phyloP scores from a whole-genome alignment of 1,140 invertebrate genomes.

The Temnothorax nylanderi region DNA sequence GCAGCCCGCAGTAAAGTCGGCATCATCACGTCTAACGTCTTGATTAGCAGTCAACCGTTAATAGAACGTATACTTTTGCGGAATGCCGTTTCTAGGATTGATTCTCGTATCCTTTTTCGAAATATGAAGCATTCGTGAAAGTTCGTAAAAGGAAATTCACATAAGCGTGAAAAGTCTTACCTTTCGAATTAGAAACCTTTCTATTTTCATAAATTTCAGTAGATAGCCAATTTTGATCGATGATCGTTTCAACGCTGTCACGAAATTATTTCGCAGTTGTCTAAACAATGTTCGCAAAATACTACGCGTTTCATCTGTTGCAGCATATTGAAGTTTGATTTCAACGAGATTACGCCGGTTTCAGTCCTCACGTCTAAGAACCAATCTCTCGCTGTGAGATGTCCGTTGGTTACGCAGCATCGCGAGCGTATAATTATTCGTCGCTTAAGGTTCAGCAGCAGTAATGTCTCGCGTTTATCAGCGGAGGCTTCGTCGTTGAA shows the following conservation, averaged over 20 bases:
- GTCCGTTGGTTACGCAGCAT: constrained; percentile 14
- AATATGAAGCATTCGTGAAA: background rate
- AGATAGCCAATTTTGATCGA: background rate
- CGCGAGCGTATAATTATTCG: constrained; percentile 50
- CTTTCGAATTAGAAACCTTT: background rate
- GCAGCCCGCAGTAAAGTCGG: background rate
- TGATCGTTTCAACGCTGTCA: background rate
- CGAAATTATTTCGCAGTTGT: background rate
- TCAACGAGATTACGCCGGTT: constrained; percentile 6
- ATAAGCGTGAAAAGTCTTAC: background rate
- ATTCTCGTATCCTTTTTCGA: background rate
- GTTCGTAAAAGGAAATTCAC: background rate
- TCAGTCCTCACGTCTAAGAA: background rate
- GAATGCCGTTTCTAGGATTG: constrained; percentile 19
- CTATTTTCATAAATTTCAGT: background rate
- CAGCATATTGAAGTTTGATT: background rate
- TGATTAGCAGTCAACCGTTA: constrained; percentile 22
- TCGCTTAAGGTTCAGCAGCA: constrained; percentile 50
- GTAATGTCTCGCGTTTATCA: constrained; percentile 74
- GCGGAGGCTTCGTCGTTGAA: constrained; percentile 7
- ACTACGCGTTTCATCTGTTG: background rate
- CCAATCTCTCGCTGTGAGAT: background rate
- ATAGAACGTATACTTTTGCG: background rate
- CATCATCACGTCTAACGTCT: constrained; percentile 17
- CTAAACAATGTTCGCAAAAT: background rate